Conservation (phyloP, 1,140 invertebrate species). For the Orchesella cincta region DNA sequence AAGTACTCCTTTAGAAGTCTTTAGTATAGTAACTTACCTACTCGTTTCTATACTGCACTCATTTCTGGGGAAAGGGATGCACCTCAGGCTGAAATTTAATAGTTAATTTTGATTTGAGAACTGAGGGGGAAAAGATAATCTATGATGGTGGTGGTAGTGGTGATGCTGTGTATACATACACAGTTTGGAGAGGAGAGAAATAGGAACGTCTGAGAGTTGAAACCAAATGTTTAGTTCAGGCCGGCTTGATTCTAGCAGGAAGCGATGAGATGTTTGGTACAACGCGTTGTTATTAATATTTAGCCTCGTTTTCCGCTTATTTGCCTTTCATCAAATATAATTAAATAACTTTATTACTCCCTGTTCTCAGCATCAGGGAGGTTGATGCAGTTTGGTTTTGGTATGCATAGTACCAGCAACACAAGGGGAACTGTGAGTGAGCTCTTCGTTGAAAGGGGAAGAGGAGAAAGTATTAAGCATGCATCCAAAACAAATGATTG, state of each 20-base stretch:
- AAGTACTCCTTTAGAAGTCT: too few relatives aligned
- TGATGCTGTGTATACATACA: too few relatives aligned
- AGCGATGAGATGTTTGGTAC: background rate
- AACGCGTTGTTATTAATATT: constrained; percentile 5
- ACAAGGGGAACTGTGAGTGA: too few relatives aligned
- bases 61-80: too few relatives aligned
- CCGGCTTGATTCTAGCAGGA: too few relatives aligned
- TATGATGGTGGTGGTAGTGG: background rate
- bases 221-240: background rate
- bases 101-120: constrained; percentile 22
- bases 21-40: too few relatives aligned
- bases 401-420: too few relatives aligned
- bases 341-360: constrained; percentile 28
- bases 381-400: too few relatives aligned
- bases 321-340: constrained; percentile 25
- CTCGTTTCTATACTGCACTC: too few relatives aligned
- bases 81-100: constrained; percentile 8
- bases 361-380: too few relatives aligned
- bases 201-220: too few relatives aligned
- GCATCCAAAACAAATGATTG: background rate
- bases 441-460: background rate
- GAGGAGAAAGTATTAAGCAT: background rate
- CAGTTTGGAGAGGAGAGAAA: too few relatives aligned
- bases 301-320: constrained; percentile 19
- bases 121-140: background rate